Conservation (phyloP, 2,888 invertebrate species). For the Portevinia maculata region DNA sequence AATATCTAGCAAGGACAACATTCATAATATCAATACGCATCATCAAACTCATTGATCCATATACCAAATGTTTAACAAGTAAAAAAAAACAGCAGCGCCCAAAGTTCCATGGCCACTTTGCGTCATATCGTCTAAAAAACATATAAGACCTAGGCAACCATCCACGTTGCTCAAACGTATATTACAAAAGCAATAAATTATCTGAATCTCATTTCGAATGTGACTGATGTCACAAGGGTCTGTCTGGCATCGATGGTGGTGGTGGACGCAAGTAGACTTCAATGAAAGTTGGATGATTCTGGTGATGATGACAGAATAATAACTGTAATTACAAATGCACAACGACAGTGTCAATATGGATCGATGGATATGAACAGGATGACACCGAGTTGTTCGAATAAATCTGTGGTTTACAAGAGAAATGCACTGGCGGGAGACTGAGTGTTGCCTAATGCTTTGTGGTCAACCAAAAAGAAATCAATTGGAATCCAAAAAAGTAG, state of each 20-base stretch:
- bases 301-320: constrained; percentile 51
- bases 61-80: constrained; percentile 31
- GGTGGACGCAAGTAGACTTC: not conserved
- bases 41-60: constrained; percentile 4
- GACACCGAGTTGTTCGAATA: constrained; percentile 50
- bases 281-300: constrained; percentile 30
- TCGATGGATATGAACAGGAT: constrained; percentile 38
- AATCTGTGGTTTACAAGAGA: constrained; percentile 13
- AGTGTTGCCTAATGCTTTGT: not conserved
- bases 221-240: constrained; percentile 39
- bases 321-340: constrained; percentile 70
- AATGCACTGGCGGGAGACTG: constrained; percentile 3
- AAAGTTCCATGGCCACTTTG: constrained; percentile 27
- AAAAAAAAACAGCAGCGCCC: constrained; percentile 9
- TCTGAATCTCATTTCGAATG: constrained; percentile 59
- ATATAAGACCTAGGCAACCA: constrained; percentile 12
- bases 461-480: constrained; percentile 26
- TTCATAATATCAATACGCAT: too few relatives aligned
- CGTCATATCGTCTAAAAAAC: constrained; percentile 40
- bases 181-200: constrained; percentile 66
- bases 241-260: constrained; percentile 6
- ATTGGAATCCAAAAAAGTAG: constrained; percentile 14
- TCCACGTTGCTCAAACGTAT: constrained; percentile 22
- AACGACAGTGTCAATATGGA: constrained; percentile 39
- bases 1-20: too few relatives aligned